Evolutionary conservation across 2,888 invertebrate species (phyloP), one percentile per base, ranked within the genome.

Genomic region (Drosophila peninsularis): DNA sequence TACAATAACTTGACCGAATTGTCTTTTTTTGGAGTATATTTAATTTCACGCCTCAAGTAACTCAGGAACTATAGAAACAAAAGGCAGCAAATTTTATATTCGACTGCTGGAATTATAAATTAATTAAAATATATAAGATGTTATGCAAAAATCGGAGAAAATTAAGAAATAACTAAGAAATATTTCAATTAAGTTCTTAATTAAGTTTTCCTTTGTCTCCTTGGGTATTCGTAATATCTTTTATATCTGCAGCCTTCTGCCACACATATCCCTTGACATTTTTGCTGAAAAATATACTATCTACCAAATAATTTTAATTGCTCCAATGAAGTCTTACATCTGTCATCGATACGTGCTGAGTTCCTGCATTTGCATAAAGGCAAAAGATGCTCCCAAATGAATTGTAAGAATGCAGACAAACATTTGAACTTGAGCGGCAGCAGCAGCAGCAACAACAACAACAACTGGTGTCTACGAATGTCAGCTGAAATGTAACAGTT

Each of bases 401-500:
- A 41, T 36, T 17, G 45, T 30, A 37, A 45, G 21, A 55, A 45
- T 37, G 56, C 44, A 36, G 63, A 56, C 47, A 52, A 61, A 54
- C 44, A 62, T 56, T 68, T 73, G 68, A 73, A 61, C 74, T 62
- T 64, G 55, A 57, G 39, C 44, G 37, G 44, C 54, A 47, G 19
- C 45, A 45, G 32, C 54, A 63, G 62, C 37, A 56, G 14, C 39
- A 39, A 7, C 47, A 60, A 27, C 55, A 62, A 3, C 30, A 41
- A 41, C 57, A 54, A 41, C 45, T 19, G 9, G 50, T 69, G 69
- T 74, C 69, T 74, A 56, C 66, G 49, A 61, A 42, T 68, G 73
- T 66, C 76, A 79, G 55, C 66, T 76, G 65, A 69, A 57, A 63
- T 67, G 76, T 73, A 68, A 71, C 58, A 62, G 72, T 61, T 64